A percentile compares a stretch with the other conserved stretches of the same genome.
These are phyloP conservation scores for Neocrepidodera transversa DNA, from an alignment of 2,888 invertebrate species.

Conservation along the genomic window DNA sequence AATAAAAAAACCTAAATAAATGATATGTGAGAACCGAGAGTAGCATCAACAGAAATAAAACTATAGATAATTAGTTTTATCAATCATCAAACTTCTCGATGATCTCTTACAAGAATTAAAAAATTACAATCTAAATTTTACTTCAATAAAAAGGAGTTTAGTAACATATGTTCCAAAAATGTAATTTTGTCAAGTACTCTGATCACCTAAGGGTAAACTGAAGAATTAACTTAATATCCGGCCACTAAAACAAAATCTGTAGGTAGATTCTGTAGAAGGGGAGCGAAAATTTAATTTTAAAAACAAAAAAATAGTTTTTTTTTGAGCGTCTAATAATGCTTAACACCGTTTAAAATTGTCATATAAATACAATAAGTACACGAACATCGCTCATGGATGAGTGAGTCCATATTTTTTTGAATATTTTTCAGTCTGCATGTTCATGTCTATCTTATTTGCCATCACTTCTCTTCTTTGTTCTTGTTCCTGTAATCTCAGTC, in stretches of 20 bases:
- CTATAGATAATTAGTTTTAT: too few relatives aligned
- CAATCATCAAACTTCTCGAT: too few relatives aligned
- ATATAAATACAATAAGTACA: conserved; percentile 50
- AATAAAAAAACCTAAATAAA: too few relatives aligned
- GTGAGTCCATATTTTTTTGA: conserved; percentile 31
- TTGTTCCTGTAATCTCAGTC: conserved; percentile 85
- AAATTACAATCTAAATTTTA: too few relatives aligned
- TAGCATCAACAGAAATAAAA: too few relatives aligned
- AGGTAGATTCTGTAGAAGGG: conserved; percentile 33
- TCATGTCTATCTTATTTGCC: conserved; percentile 98
- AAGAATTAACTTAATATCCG: too few relatives aligned
- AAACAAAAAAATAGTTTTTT: conserved; percentile 13
- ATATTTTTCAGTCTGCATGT: conserved; percentile 72
- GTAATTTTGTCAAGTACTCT: too few relatives aligned
- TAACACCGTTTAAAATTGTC: conserved; percentile 48
- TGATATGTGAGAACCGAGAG: too few relatives aligned
- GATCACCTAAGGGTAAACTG: too few relatives aligned
- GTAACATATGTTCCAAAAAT: too few relatives aligned
- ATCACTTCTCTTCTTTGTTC: conserved; percentile 91
- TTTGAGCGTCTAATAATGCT: conserved; percentile 48
- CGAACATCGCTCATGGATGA: conserved; percentile 39
- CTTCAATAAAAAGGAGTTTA: too few relatives aligned
- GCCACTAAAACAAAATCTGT: conserved; percentile 34
- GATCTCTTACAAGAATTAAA: too few relatives aligned
- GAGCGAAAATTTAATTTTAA: conserved; percentile 42